Conservation (phyloP, 2,888 invertebrate genomes). For the Parnassius apollo region DNA sequence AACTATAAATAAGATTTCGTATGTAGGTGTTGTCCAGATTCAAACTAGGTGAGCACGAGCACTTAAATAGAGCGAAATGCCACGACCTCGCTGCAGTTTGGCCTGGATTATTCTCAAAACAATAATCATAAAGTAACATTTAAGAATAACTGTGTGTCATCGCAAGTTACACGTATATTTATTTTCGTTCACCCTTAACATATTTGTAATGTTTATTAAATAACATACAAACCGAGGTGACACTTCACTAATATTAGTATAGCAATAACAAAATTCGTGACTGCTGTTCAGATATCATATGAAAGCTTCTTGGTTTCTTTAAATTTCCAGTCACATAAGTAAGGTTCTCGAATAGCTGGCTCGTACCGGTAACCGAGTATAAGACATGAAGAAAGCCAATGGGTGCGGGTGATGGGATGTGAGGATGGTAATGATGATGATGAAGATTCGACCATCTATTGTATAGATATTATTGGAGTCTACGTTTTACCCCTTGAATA, state of each 20-base stretch:
- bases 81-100: slow-evolving; percentile 11
- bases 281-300: no score
- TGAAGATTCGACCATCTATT: no score
- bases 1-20: neutral
- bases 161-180: slow-evolving; percentile 4
- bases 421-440: no score
- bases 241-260: neutral
- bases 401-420: no score
- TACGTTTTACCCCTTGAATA: no score
- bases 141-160: slow-evolving; percentile 19
- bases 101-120: slow-evolving; percentile 18
- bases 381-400: no score
- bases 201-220: slow-evolving; percentile 3
- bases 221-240: neutral
- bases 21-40: slow-evolving; percentile 8
- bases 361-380: no score
- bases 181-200: slow-evolving; percentile 2
- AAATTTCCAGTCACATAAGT: no score
- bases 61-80: slow-evolving; percentile 17
- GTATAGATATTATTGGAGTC: no score
- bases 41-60: slow-evolving; percentile 11
- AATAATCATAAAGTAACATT: slow-evolving; percentile 11
- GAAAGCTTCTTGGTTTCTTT: no score
- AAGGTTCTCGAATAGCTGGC: no score
- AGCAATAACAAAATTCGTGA: neutral